These are phyloP conservation scores for Odontomachus brunneus DNA, from an alignment of 1,140 invertebrate genomes.

Conservation along the genomic window DNA sequence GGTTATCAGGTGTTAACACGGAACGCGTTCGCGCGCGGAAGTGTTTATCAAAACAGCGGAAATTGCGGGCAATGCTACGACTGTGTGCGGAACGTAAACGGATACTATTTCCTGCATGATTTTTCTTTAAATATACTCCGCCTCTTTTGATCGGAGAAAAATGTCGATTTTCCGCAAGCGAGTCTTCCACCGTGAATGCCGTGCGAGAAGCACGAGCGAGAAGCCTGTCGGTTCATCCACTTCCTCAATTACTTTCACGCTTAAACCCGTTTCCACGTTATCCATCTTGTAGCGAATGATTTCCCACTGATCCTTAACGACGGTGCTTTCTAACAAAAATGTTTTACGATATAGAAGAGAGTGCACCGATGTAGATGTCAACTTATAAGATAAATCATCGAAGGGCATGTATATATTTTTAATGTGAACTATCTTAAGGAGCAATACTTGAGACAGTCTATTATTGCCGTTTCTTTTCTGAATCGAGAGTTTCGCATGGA, in stretches of 20 bases:
- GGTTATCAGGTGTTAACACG: neutral
- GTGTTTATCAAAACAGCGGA: neutral
- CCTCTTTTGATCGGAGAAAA: constrained; percentile 33
- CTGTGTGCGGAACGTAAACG: constrained; percentile 16
- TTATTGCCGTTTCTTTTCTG: neutral
- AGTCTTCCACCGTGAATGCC: constrained; percentile 33
- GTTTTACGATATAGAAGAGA: constrained; percentile 37
- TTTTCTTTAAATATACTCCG: constrained; percentile 31
- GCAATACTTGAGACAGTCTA: neutral
- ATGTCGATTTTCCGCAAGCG: constrained; percentile 60
- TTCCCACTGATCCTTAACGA: constrained; percentile 71
- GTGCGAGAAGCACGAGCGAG: constrained; percentile 47
- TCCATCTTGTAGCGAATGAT: constrained; percentile 73
- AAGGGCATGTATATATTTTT: neutral
- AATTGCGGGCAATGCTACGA: constrained; percentile 34
- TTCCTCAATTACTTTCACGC: constrained; percentile 81
- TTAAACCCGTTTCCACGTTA: constrained; percentile 80
- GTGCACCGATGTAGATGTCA: neutral
- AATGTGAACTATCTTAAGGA: neutral
- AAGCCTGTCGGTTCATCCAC: constrained; percentile 70
- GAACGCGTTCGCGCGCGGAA: constrained; percentile 1
- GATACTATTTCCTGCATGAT: constrained; percentile 39
- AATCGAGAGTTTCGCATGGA: neutral
- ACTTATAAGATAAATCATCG: neutral
- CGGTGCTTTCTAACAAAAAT: constrained; percentile 54